Percentiles rank a stretch among this genome's conserved stretches.
Conservation (phyloP, 2,797 vertebrate species). For the Siniperca scherzeri region DNA sequence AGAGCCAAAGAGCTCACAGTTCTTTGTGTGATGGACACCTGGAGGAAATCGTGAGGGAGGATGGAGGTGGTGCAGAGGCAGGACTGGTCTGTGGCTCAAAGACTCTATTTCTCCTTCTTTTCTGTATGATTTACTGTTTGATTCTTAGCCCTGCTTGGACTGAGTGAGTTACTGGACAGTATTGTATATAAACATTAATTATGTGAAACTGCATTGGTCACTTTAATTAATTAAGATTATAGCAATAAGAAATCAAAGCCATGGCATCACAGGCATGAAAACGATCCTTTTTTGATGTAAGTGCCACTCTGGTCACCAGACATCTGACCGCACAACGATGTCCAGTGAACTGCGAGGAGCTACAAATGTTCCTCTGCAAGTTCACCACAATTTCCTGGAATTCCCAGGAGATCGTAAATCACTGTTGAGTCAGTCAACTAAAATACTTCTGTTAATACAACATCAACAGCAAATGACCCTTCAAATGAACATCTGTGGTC, state of each 20-base stretch:
- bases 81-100: conserved; percentile 44
- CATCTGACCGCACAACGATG: conserved; percentile 46
- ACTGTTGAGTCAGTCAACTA: conserved; percentile 65
- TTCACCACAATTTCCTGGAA: conserved; percentile 74
- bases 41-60: conserved; percentile 63
- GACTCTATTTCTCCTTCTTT: conserved; percentile 16
- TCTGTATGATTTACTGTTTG: conserved; percentile 30
- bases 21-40: conserved; percentile 72
- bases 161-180: conserved; percentile 6
- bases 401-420: conserved; percentile 79
- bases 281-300: not conserved
- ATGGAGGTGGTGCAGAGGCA: conserved; percentile 46
- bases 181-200: conserved; percentile 28
- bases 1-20: conserved; percentile 21
- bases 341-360: conserved; percentile 59
- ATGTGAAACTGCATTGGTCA: not conserved
- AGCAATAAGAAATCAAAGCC: conserved; percentile 16
- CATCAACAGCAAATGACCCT: conserved; percentile 81
- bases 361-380: conserved; percentile 68
- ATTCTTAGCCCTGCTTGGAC: conserved; percentile 9
- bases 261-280: not conserved
- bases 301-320: conserved; percentile 34
- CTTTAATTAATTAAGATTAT: conserved; percentile 5
- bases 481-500: conserved; percentile 83
- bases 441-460: conserved; percentile 80